Evolutionary conservation across 2,797 vertebrate species (phyloP).

Genomic region (Brachyrhaphis roseni): DNA sequence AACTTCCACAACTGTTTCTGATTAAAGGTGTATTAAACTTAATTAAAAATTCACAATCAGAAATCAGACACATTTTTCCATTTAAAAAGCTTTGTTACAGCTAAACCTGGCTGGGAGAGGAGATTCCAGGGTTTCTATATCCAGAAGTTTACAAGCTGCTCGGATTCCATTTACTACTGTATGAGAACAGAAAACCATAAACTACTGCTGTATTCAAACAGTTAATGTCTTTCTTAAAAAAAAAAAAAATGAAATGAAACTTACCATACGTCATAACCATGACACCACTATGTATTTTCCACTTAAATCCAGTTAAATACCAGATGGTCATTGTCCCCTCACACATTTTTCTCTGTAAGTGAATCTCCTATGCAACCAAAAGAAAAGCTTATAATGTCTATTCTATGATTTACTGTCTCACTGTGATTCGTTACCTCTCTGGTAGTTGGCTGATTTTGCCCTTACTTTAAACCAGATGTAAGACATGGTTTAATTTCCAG

Average conservation of each 20-base stretch:
- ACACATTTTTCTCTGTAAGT: background rate
- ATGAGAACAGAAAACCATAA: background rate
- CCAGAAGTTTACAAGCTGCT: background rate
- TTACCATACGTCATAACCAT: background rate
- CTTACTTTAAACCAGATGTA: conserved; percentile 28
- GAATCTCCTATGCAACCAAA: background rate
- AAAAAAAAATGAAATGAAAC: background rate
- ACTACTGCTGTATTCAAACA: background rate
- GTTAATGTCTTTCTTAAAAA: conserved; percentile 5
- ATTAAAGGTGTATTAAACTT: background rate
- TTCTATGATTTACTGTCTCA: conserved; percentile 34
- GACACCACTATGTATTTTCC: background rate
- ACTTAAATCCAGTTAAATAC: background rate
- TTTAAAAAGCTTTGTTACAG: background rate
- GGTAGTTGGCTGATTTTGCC: conserved; percentile 8
- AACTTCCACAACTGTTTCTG: background rate
- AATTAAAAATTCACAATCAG: background rate
- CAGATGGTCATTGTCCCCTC: background rate
- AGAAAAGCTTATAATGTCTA: conserved; percentile 7
- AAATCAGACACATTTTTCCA: background rate
- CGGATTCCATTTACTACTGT: background rate
- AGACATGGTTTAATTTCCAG: conserved; percentile 36
- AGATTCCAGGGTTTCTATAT: background rate
- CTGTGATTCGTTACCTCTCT: background rate
- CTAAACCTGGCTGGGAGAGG: background rate